Percentiles rank a stretch among this genome's conserved stretches.
phyloP scores from a whole-genome alignment of 2,113 vertebrate species.

The Aegithalos caudatus region DNA sequence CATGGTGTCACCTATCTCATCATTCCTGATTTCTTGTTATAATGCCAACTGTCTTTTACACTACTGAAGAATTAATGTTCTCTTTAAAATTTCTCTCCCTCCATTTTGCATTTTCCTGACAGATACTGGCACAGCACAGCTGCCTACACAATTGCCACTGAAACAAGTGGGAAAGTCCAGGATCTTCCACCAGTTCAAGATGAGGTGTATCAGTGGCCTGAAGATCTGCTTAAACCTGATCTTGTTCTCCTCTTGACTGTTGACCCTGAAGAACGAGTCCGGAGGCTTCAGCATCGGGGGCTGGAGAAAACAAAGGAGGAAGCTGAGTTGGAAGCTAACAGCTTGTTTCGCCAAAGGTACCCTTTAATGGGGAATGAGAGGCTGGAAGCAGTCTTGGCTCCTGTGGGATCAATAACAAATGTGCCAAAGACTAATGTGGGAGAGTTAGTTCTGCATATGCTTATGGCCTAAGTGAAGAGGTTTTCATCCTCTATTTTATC shows the following conservation, averaged over 20 bases:
- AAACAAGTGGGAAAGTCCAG: conserved; percentile 74
- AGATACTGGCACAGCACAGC: conserved; percentile 97
- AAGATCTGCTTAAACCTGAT: conserved; percentile 84
- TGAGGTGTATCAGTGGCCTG: conserved; percentile 85
- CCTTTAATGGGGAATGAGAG: neutral
- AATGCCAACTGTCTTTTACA: neutral
- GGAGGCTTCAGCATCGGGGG: conserved; percentile 79
- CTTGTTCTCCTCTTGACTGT: conserved; percentile 86
- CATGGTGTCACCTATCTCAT: neutral
- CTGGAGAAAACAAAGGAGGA: conserved; percentile 84
- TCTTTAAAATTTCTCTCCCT: neutral
- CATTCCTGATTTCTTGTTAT: neutral
- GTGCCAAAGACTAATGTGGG: neutral
- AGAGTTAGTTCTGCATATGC: neutral
- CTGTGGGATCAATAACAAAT: neutral
- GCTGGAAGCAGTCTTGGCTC: neutral
- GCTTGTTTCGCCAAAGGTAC: conserved; percentile 85
- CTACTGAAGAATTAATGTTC: neutral
- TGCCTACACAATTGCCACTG: conserved; percentile 89
- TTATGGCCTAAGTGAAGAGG: neutral
- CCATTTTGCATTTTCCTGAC: neutral
- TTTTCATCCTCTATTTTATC: neutral
- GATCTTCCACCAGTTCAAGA: conserved; percentile 81
- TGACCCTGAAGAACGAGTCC: conserved; percentile 78
- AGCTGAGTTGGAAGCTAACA: conserved; percentile 80